phyloP scores from a whole-genome alignment of 2,797 vertebrate genomes.

The Ispidina lecontei region DNA sequence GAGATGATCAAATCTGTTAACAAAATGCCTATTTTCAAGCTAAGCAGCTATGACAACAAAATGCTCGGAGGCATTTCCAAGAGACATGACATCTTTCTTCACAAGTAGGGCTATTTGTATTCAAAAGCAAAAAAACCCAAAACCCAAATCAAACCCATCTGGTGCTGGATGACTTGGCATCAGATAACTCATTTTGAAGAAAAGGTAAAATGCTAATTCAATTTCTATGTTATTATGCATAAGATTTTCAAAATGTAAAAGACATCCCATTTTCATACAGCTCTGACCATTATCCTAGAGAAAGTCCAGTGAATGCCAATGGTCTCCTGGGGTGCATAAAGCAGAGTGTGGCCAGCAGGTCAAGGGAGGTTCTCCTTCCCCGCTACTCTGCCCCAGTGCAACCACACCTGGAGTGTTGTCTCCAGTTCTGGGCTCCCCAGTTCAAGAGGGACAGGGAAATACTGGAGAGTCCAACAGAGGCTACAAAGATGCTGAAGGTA shows the following conservation, averaged over 20 bases:
- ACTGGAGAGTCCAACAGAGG: too few species aligned
- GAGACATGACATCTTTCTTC: neutral
- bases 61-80: slow-evolving; percentile 18
- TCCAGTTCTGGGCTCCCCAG: too few species aligned
- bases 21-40: neutral
- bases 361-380: too few species aligned
- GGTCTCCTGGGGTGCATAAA: too few species aligned
- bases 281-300: neutral
- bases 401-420: too few species aligned
- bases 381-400: too few species aligned
- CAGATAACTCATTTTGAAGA: neutral
- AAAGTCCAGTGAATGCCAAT: neutral
- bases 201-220: neutral
- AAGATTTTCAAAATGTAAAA: neutral
- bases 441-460: too few species aligned
- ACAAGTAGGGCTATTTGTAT: neutral
- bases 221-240: neutral
- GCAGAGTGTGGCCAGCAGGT: too few species aligned
- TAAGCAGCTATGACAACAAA: slow-evolving; percentile 2
- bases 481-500: too few species aligned
- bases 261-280: neutral
- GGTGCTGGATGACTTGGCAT: neutral
- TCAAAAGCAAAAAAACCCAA: neutral
- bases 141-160: neutral
- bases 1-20: neutral